Evolutionary conservation across 2,113 vertebrate species (phyloP), one percentile per base, ranked within the genome.

Genomic region (Ornithorhynchus anatinus): DNA sequence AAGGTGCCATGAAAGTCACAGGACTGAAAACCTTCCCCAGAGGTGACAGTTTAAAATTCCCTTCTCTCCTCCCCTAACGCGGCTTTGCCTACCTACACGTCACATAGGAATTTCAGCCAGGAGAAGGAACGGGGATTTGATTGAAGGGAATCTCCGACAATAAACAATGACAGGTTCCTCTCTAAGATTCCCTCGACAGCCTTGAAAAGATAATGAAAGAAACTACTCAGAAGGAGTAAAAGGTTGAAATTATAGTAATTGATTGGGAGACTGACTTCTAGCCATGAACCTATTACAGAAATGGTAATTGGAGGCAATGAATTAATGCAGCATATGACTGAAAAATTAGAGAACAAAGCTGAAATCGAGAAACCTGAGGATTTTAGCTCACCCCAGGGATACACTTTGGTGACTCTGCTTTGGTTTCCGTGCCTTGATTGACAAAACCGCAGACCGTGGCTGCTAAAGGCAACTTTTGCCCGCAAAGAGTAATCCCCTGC

Each of bases 291-390:
- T n/a, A 53, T 35, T 35, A 59, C 29, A 19, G 40, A 17, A 32
- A 16, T 33, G 7, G 7, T 57, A 51, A 27, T 38, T 37, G 48
- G 17, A 11, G 22, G 2, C 13, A 44, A 36, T 40, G 32, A 37
- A 56, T 48, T 67, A 56, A 63, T 47, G 59, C 32, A 17, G 31
- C 4, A 32, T 5, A 4, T 56, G 20, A 77, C n/a, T 40, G 4
- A 31, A 75, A 72, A 67, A 53, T 25, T 44, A 31, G 1, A 57
- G 23, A 61, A 59, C n/a, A 62, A 65, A 71, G 20, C 62, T 62
- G n/a, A 51, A 66, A 4, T 19, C 11, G 2, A 37, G 23, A 20
- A 32, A 59, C 4, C 16, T 47, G 16, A 61, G 42, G n/a, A 43
- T n/a, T 35, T 5, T 36, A 27, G 15, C 19, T 59, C 68, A 39